Evolutionary conservation across 2,797 vertebrate species (phyloP), one percentile per base, ranked within the genome.

Genomic region (Rachycentron canadum): DNA sequence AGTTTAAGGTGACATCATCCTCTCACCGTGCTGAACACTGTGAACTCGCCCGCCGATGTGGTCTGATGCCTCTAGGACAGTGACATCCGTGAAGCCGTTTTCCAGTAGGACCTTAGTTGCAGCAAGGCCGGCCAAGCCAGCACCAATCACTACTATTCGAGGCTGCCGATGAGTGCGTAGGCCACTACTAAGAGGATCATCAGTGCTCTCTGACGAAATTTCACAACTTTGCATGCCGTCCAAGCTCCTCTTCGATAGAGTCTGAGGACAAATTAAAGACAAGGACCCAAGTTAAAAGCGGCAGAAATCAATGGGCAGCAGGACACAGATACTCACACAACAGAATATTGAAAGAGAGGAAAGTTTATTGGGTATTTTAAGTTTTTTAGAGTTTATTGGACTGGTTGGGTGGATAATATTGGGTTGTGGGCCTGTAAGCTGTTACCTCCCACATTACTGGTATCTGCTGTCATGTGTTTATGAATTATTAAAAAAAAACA

Each of bases 171-270:
- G 97, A 95, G 92, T 96, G 90, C 93, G 96, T 88, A 96, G 94
- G 95, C 96, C 96, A 88, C 97, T 95, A 98, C 97, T 96, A 96
- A 99, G 97, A 95, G 98, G 97, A 96, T 99, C 98, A 99, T 99
- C 97, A 96, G 98, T 97, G 96, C 97, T 98, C 94, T 99, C 98
- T 95, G 96, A 97, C 96, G 98, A 97, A 97, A 97, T 96, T 96
- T 99, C 98, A 98, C 97, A 98, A 99, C 97, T 99, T 99, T 99
- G 98, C 98, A 99, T 99, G 96, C 98, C 98, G 96, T 97, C 97
- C 96, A 95, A 96, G 91, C 97, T 98, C 95, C 93, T 96, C 96
- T 98, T 95, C 95, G 96, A 97, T 96, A 94, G 93, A 95, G 96
- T 96, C 98, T 99, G 87, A 0, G 21, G 62, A 47, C 38, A 87